Conservation (phyloP, 2,888 invertebrate species). For the Stratiomys singularior region DNA sequence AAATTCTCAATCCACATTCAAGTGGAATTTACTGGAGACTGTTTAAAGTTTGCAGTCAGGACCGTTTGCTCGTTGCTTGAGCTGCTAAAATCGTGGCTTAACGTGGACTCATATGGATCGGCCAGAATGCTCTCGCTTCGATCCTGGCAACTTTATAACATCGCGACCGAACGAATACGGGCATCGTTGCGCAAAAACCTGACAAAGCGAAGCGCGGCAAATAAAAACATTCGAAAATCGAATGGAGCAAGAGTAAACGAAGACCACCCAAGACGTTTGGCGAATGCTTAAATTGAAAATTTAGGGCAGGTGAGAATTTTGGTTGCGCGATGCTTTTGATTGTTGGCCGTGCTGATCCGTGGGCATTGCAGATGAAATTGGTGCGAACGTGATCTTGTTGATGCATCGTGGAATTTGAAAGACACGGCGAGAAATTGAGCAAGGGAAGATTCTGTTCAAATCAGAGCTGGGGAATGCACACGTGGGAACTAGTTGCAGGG, state of each 20-base stretch:
- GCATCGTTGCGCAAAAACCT: no score
- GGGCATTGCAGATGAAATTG: slow-evolving; percentile 1
- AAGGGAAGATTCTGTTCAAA: neutral
- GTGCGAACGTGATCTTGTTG: slow-evolving; percentile 40
- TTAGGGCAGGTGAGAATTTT: slow-evolving; percentile 45
- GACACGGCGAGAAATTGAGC: neutral
- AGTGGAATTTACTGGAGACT: no score
- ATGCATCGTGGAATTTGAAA: slow-evolving; percentile 15
- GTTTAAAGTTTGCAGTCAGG: no score
- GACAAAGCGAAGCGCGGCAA: neutral
- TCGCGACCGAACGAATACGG: no score
- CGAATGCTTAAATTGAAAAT: slow-evolving; percentile 44
- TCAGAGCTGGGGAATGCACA: neutral
- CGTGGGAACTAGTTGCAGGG: neutral
- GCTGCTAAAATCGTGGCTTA: no score
- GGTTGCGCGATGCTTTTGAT: slow-evolving; percentile 27
- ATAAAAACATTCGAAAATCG: neutral
- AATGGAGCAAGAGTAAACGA: slow-evolving; percentile 2
- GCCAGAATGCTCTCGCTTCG: no score
- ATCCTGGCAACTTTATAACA: no score
- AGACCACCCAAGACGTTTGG: slow-evolving; percentile 45
- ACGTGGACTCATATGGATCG: no score
- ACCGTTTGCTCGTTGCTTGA: no score
- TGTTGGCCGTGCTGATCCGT: neutral
- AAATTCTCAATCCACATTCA: no score